Percentiles rank a stretch among this genome's conserved stretches.
Evolutionary conservation across 2,113 vertebrate species (phyloP).

Genomic region (Clupea harengus): DNA sequence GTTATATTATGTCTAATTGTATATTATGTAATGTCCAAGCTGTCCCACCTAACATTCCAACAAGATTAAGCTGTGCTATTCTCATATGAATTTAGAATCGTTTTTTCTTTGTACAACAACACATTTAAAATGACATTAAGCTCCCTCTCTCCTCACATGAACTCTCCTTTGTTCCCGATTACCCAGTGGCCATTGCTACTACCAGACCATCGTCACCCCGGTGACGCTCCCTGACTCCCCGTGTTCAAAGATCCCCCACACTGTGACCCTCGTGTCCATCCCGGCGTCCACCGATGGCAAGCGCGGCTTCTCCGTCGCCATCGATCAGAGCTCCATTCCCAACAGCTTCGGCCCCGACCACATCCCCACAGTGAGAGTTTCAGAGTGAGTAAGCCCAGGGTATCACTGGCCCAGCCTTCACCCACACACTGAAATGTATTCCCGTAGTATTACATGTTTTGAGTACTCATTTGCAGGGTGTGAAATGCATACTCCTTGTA

Average conservation of each 20-base stretch:
- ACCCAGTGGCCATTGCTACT: conserved; percentile 90
- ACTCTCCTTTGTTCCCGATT: neutral
- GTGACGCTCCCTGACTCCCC: conserved; percentile 86
- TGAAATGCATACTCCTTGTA: neutral
- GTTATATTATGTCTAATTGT: too few relatives aligned
- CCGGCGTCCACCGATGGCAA: conserved; percentile 84
- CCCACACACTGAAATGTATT: neutral
- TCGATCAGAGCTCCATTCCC: conserved; percentile 78
- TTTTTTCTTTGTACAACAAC: neutral
- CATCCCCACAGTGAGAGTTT: conserved; percentile 84
- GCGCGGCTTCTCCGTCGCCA: conserved; percentile 88
- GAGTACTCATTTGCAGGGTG: neutral
- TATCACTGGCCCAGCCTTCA: neutral
- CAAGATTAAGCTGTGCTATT: neutral
- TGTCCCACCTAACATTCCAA: neutral
- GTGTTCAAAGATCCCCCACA: conserved; percentile 89
- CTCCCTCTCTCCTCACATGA: neutral
- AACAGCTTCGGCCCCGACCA: conserved; percentile 77
- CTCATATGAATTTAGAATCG: neutral
- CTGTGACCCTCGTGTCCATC: conserved; percentile 93
- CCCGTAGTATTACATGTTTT: neutral
- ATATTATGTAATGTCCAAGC: neutral
- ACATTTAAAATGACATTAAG: neutral
- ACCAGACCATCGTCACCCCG: conserved; percentile 89
- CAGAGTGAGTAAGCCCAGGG: conserved; percentile 77